A percentile compares a stretch with the other conserved stretches of the same genome.
phyloP scores from a whole-genome alignment of 2,113 vertebrate species.

The Ciconia boyciana region DNA sequence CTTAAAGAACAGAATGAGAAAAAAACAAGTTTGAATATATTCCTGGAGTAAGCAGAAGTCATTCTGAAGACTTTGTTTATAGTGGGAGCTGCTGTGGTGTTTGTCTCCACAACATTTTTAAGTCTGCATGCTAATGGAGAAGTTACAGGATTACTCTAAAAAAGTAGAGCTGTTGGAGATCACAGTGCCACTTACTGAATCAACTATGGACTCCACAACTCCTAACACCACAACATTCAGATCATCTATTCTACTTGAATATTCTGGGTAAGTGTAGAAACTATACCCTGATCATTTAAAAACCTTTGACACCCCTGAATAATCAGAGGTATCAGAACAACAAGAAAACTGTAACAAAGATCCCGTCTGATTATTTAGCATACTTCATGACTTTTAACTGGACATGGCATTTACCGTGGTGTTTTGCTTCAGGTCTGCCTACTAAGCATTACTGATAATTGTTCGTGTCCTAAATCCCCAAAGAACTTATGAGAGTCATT shows the following conservation, averaged over 20 bases:
- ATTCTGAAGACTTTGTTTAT: background rate
- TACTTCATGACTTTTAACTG: background rate
- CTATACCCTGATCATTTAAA: background rate
- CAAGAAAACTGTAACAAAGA: background rate
- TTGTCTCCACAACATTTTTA: background rate
- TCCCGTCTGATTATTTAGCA: background rate
- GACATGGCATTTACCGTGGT: background rate
- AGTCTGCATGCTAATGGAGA: background rate
- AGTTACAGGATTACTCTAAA: accelerated
- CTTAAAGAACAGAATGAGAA: background rate
- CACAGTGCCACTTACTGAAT: background rate
- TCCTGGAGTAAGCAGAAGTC: background rate
- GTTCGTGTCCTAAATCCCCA: background rate
- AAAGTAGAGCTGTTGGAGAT: background rate
- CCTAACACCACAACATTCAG: background rate
- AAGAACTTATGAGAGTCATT: background rate
- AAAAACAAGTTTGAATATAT: background rate
- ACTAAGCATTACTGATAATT: background rate
- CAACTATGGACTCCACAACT: background rate
- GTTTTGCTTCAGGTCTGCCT: background rate
- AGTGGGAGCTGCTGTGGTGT: background rate
- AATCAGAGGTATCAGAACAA: background rate
- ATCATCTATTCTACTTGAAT: background rate
- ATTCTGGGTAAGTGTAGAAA: background rate
- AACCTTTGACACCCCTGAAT: background rate